Evolutionary conservation across 2,888 invertebrate genomes (phyloP), one percentile per base, ranked within the genome.

Genomic region (Stegophylla sp.): DNA sequence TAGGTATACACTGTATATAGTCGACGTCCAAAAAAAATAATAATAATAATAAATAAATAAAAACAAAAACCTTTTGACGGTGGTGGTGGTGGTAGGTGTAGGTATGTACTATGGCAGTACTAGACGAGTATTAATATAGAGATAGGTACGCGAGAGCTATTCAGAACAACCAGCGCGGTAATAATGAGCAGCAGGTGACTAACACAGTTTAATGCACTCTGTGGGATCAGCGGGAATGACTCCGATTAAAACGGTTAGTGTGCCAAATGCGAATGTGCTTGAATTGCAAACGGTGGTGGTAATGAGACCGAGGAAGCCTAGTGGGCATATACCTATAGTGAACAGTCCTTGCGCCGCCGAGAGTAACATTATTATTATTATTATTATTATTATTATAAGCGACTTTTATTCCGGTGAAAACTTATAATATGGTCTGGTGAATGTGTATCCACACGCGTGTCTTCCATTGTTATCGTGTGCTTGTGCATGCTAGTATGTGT

Each of bases 381-480:
- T n/a, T n/a, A n/a, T n/a, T n/a, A n/a, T n/a, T n/a, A n/a, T n/a
- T 51, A 53, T 41, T 23, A 45, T 45, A 59, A n/a, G 20, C 61
- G 61, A 74, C 34, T 74, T 63, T 63, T 41, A 74, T 74, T 51
- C 48, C 48, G 74, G 74, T 51, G 74, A 74, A 74, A 74, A 74
- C 63, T 48, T 4, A 20, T 45, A 45, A 51, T 43, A 15, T 7
- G 73, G 61, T 73, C 73, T 23, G 73, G 45, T 61, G 73, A 73
- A 73, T 20, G 45, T 1, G 45, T 28, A 59, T 73, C 45, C 45
- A 26, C 26, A 26, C 72, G 56, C 23, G 41, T n/a, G 59, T 45
- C 26, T 48, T 73, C 61, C 26, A 48, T 71, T 71, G 51, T 71
- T 48, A 43, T 41, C 20, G 7, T 53, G 53, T 20, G 53, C 23